Evolutionary conservation across 2,797 vertebrate species (phyloP), one percentile per base, ranked within the genome.

Genomic region (Tauraco hartlaubi): DNA sequence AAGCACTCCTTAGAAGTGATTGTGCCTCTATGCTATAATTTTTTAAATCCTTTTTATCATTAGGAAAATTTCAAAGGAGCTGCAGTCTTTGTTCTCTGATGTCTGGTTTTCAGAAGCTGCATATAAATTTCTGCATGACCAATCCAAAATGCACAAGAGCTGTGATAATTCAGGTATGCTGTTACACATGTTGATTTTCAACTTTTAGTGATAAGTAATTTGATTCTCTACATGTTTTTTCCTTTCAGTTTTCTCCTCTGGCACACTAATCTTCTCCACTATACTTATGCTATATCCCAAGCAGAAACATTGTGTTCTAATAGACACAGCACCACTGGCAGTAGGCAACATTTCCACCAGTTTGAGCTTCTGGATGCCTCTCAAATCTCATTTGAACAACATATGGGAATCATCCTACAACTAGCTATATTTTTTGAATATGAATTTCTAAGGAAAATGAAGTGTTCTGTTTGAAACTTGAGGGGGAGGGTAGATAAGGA

Each of bases 301-400:
- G 21, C 28, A 58, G 31, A 93, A 78, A 74, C 12, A 19, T 67
- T 64, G 0, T 68, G 37, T 83, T 52, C 23, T 51, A 77, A 64
- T 15, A 95, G 75, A n/a, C 19, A 28, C 14, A 49, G 51, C 11
- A 59, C n/a, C 58, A 31, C 73, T 90, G 79, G 49, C 52, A 91
- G 48, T 13, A 81, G 63, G 58, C 68, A 92, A 41, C 15, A 12
- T 73, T 94, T 89, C n/a, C 14, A 61, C 54, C 14, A 56, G 37
- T 75, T 92, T 35, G 56, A 85, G 54, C 54, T 94, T 92, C 62
- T 94, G 82, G n/a, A 77, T 86, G 35, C 17, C 12, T 80, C 71
- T 95, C 86, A 96, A 51, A 71, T 91, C 28, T 91, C 33, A 46
- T 77, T 92, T 71, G 74, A 92, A 43, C 62, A 94, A 69, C 85